Conservation (phyloP, 2,797 vertebrate species). For the Garrulus glandarius region DNA sequence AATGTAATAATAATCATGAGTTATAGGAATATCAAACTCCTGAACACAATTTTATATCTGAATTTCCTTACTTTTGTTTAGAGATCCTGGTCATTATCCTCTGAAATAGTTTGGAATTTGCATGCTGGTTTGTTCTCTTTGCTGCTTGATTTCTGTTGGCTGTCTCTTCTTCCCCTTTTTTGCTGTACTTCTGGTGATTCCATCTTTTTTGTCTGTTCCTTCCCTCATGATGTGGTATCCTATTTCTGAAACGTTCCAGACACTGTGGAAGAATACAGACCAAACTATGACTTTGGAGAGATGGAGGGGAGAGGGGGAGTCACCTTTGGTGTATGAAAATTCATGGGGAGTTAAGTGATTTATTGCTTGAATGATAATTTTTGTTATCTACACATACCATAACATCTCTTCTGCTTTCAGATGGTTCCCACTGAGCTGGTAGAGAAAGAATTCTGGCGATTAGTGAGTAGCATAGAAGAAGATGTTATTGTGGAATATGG, state of each 20-base stretch:
- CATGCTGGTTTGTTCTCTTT: not conserved
- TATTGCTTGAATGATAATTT: not conserved
- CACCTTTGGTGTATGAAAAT: not conserved
- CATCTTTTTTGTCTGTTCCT: not conserved
- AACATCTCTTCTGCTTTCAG: slow-evolving; percentile 68
- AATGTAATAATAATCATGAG: not conserved
- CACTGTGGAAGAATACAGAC: not conserved
- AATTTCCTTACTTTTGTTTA: not conserved
- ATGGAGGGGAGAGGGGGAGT: not conserved
- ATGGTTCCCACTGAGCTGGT: slow-evolving; percentile 98
- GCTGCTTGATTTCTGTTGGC: not conserved
- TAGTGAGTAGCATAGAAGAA: slow-evolving; percentile 98
- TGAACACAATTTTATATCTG: not conserved
- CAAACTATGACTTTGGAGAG: not conserved
- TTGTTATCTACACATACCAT: not conserved
- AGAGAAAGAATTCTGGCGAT: slow-evolving; percentile 97
- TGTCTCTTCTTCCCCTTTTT: not conserved
- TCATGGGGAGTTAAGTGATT: not conserved
- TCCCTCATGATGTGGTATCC: not conserved
- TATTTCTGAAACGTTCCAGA: not conserved
- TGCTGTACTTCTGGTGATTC: not conserved
- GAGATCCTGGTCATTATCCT: not conserved
- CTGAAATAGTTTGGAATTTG: not conserved
- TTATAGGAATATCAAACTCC: not conserved
- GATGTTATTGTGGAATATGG: slow-evolving; percentile 98